A percentile compares a stretch with the other conserved stretches of the same genome.
phyloP scores from a whole-genome alignment of 2,113 vertebrate species.

The Alethe castanea region DNA sequence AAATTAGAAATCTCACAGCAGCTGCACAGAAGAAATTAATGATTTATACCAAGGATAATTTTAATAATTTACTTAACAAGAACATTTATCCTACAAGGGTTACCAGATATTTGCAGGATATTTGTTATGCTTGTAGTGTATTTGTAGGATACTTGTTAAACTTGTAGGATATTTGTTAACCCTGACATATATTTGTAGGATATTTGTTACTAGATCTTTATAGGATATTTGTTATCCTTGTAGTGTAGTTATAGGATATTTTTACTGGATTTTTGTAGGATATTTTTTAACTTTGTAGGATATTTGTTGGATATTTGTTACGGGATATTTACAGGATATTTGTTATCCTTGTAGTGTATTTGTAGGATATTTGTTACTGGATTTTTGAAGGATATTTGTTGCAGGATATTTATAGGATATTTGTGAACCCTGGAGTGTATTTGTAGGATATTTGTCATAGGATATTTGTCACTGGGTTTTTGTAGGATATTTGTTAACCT shows the following conservation, averaged over 20 bases:
- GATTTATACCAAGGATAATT: neutral
- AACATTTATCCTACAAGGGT: neutral
- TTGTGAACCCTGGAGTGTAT: too few relatives aligned
- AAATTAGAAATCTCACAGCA: neutral
- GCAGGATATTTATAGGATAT: too few relatives aligned
- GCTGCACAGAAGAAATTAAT: neutral
- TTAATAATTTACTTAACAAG: slow-evolving; percentile 8
- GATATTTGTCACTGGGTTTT: too few relatives aligned
- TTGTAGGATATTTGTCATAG: too few relatives aligned
- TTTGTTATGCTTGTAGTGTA: neutral
- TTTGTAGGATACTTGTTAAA: neutral
- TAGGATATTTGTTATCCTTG: neutral
- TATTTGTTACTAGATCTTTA: too few relatives aligned
- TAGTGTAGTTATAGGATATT: too few relatives aligned
- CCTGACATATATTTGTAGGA: neutral
- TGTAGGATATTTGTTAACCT: too few relatives aligned
- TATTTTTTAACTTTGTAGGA: neutral
- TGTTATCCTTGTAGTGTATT: accelerated
- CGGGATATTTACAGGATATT: neutral
- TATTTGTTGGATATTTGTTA: neutral
- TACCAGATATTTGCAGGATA: neutral
- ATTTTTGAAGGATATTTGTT: neutral
- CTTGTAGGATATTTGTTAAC: neutral
- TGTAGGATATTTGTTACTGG: neutral
- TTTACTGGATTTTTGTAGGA: neutral